Evolutionary conservation across 2,113 vertebrate species (phyloP), one percentile per base, ranked within the genome.

Genomic region (Sander lucioperca): DNA sequence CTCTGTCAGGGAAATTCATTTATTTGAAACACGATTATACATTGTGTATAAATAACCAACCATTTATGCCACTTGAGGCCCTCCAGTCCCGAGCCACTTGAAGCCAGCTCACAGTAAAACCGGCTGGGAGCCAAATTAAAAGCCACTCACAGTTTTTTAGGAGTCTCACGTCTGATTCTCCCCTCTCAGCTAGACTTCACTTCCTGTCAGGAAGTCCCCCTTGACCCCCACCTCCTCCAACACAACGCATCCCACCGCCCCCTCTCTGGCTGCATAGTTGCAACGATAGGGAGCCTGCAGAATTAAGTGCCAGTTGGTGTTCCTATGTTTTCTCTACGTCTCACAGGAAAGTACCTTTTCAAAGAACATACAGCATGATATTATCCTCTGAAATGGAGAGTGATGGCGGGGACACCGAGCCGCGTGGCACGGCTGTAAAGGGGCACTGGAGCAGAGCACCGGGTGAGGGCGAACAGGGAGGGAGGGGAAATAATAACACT

Each of bases 261-360:
- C 96, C 94, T 74, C 84, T 95, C 95, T 89, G 48, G 82, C 92
- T 92, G 95, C 96, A 96, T 95, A 96, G 96, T 94, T 94, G 93
- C 94, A 95, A 91, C 96, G 95, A 96, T 95, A 94, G 97, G 97
- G 96, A 96, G 95, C 93, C 95, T 93, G 85, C 92, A 95, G 96
- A 96, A 97, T 97, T 97, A 98, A 99, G 98, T 98, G 96, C 96
- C 96, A 97, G 96, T 98, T 98, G 97, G 96, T 97, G 96, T 97
- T 98, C 95, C 94, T 93, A 95, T 98, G 97, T 97, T 98, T 98
- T 97, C 92, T 95, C 96, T 96, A 94, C 93, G 90, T 96, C 96
- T 96, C 97, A 91, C 95, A 89, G 95, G 97, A 97, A 96, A 95
- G 94, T 95, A 94, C 91, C 90, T 95, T 88, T 97, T 97, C 96